Evolutionary conservation across 2,113 vertebrate species (phyloP).

Genomic region (Formicarius rufipectus): DNA sequence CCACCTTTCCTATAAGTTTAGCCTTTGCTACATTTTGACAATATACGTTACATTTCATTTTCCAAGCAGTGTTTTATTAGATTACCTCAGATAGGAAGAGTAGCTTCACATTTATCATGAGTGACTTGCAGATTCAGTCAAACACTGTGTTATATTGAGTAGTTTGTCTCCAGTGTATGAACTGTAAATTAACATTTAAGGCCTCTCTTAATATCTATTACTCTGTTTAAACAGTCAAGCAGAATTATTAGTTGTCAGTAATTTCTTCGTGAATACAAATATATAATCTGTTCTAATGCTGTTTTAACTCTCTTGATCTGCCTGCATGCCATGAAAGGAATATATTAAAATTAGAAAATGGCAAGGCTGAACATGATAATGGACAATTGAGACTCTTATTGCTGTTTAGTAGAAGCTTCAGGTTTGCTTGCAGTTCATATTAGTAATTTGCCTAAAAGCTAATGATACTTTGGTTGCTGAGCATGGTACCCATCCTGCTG

Average conservation of each 20-base stretch:
- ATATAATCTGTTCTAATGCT: not conserved
- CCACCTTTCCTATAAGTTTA: not conserved
- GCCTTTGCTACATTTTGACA: not conserved
- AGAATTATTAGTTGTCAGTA: not conserved
- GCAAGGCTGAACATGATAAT: not conserved
- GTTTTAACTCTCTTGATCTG: not conserved
- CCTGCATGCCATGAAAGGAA: not conserved
- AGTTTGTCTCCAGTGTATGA: not conserved
- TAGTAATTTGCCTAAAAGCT: not conserved
- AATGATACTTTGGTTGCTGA: not conserved
- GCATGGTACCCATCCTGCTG: not conserved
- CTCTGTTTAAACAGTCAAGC: slow-evolving; percentile 5
- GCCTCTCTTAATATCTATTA: slow-evolving; percentile 1
- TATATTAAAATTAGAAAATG: not conserved
- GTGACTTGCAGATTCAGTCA: slow-evolving; percentile 11
- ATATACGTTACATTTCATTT: not conserved
- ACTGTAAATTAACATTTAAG: slow-evolving; percentile 18
- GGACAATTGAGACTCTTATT: not conserved
- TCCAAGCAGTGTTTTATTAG: slow-evolving; percentile 57
- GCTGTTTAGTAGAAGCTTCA: not conserved
- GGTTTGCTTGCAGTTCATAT: not conserved
- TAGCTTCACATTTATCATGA: slow-evolving; percentile 1
- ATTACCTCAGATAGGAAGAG: slow-evolving; percentile 46
- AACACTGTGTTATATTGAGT: not conserved
- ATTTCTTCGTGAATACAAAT: not conserved